Conservation (phyloP, 2,888 invertebrate species). For the Clusia tigrina region DNA sequence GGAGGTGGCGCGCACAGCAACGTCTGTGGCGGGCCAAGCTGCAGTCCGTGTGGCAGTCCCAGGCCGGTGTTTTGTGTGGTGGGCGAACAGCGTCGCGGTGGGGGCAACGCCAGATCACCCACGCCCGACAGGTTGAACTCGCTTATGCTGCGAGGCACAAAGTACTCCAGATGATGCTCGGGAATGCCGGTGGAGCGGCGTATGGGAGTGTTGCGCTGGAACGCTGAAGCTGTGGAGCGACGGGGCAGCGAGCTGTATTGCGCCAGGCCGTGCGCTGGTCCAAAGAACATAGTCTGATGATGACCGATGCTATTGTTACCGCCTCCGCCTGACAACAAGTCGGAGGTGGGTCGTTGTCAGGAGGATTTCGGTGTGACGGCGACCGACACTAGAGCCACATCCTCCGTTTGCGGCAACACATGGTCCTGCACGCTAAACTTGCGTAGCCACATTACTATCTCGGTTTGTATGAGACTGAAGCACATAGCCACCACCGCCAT, state of each 20-base stretch:
- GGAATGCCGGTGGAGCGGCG: constrained; percentile 70
- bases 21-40: constrained; percentile 58
- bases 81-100: constrained; percentile 64
- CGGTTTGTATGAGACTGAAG: constrained; percentile 85
- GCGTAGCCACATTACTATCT: constrained; percentile 67
- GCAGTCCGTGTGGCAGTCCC: constrained; percentile 53
- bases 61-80: constrained; percentile 36
- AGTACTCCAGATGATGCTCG: constrained; percentile 79
- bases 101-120: constrained; percentile 67
- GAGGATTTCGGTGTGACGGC: constrained; percentile 69
- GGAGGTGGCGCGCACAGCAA: constrained; percentile 54
- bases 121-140: constrained; percentile 81
- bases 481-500: constrained; percentile 89
- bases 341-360: constrained; percentile 67
- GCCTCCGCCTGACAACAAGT: constrained; percentile 43
- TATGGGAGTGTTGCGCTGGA: constrained; percentile 73
- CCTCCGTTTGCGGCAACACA: constrained; percentile 66
- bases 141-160: constrained; percentile 83
- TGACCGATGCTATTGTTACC: constrained; percentile 49
- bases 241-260: constrained; percentile 70
- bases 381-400: constrained; percentile 66
- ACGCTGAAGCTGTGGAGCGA: constrained; percentile 60
- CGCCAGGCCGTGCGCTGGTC: constrained; percentile 64
- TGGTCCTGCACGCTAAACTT: constrained; percentile 64
- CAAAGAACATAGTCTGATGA: constrained; percentile 62